Conservation (phyloP, 2,888 invertebrate genomes). For the Drosophila pseudotalamancana region DNA sequence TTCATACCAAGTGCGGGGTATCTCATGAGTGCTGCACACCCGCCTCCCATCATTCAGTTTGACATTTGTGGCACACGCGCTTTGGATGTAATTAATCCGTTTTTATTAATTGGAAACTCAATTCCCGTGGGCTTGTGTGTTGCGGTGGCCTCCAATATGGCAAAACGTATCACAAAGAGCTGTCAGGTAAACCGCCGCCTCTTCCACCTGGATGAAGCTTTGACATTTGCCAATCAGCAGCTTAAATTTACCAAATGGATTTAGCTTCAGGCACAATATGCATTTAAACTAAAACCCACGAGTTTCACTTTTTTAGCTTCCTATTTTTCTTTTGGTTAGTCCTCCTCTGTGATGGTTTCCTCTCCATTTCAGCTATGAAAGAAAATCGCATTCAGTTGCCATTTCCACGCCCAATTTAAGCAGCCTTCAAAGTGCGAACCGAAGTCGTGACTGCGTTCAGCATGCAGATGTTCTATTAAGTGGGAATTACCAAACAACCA, state of each 20-base stretch:
- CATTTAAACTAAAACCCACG: conserved; percentile 19
- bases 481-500: conserved; percentile 29
- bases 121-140: background rate
- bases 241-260: conserved; percentile 25
- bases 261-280: conserved; percentile 24
- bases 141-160: background rate
- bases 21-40: too few species aligned
- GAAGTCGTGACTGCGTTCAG: conserved; percentile 10
- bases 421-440: conserved; percentile 16
- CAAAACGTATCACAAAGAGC: background rate
- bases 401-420: conserved; percentile 52
- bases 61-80: background rate
- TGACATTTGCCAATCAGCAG: conserved; percentile 6
- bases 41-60: background rate
- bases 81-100: conserved; percentile 14
- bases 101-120: conserved; percentile 17
- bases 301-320: background rate
- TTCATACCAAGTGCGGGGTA: too few species aligned
- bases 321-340: background rate
- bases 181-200: background rate
- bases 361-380: conserved; percentile 11
- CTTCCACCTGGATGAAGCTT: background rate
- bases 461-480: conserved; percentile 52
- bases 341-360: background rate
- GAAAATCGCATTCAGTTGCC: conserved; percentile 37